Conservation (phyloP, 2,888 invertebrate genomes). For the Herminia tarsipennalis region DNA sequence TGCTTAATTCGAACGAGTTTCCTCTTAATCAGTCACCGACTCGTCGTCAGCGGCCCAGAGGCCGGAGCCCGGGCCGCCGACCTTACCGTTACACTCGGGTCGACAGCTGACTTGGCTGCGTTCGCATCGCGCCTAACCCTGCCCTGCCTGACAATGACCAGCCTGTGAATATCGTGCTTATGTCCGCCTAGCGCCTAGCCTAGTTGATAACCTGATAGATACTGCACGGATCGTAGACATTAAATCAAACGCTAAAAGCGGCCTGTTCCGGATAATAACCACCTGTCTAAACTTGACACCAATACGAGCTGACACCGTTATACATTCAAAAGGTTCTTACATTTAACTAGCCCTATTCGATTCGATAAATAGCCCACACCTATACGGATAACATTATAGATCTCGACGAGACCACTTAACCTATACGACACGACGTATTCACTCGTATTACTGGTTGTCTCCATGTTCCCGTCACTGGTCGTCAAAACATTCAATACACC, state of each 20-base stretch:
- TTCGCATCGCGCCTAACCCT: slow-evolving; percentile 52
- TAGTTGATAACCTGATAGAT: slow-evolving; percentile 35
- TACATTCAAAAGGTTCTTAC: slow-evolving; percentile 77
- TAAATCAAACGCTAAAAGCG: slow-evolving; percentile 76
- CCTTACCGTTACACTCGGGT: slow-evolving; percentile 63
- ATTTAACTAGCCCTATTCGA: slow-evolving; percentile 74
- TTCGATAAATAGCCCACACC: slow-evolving; percentile 83
- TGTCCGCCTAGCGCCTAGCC: slow-evolving; percentile 57
- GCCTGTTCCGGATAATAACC: slow-evolving; percentile 78
- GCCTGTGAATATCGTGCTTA: slow-evolving; percentile 45
- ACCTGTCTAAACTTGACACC: slow-evolving; percentile 74
- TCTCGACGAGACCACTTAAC: slow-evolving; percentile 70
- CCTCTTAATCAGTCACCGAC: slow-evolving; percentile 81
- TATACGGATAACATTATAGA: slow-evolving; percentile 72
- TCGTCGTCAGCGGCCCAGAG: slow-evolving; percentile 61
- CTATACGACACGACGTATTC: slow-evolving; percentile 61
- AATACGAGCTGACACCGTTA: slow-evolving; percentile 72
- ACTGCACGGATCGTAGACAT: slow-evolving; percentile 71
- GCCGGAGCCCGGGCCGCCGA: slow-evolving; percentile 53
- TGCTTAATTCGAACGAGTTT: slow-evolving; percentile 77
- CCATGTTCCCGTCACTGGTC: slow-evolving; percentile 64
- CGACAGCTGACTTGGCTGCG: slow-evolving; percentile 67
- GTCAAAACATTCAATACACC: slow-evolving; percentile 64
- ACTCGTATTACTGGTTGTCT: slow-evolving; percentile 57
- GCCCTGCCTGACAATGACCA: slow-evolving; percentile 54